A percentile compares a stretch with the other conserved stretches of the same genome.
phyloP scores from a whole-genome alignment of 2,797 vertebrate genomes.

The Cynopterus sphinx region DNA sequence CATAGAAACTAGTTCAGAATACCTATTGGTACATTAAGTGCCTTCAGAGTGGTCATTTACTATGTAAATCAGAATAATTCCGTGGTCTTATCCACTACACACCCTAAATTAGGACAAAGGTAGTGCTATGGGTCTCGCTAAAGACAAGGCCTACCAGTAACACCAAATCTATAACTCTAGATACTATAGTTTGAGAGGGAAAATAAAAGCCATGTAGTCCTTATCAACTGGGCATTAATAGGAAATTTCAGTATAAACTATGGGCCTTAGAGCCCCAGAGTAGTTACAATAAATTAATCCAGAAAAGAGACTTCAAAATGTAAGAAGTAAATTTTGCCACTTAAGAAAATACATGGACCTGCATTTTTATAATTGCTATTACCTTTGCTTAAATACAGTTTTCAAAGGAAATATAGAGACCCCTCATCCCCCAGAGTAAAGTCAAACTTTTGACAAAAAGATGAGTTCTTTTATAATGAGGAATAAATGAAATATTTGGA shows the following conservation, averaged over 20 bases:
- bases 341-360: constrained; percentile 36
- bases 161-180: background rate
- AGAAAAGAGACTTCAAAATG: constrained; percentile 42
- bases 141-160: background rate
- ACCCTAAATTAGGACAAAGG: background rate
- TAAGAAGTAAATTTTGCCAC: constrained; percentile 49
- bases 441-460: constrained; percentile 68
- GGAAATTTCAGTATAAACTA: constrained; percentile 31
- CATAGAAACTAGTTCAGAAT: constrained; percentile 47
- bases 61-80: constrained; percentile 43
- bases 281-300: constrained; percentile 51
- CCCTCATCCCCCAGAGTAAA: background rate
- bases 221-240: constrained; percentile 20
- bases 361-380: background rate
- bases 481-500: constrained; percentile 36
- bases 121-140: background rate
- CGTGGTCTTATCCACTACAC: background rate
- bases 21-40: constrained; percentile 26
- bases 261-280: background rate
- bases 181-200: background rate
- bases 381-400: background rate
- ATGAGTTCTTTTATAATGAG: constrained; percentile 52
- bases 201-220: constrained; percentile 29
- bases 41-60: constrained; percentile 60
- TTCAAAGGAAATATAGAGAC: constrained; percentile 32